Evolutionary conservation across 2,113 vertebrate genomes (phyloP).

Genomic region (Ramphastos sulfuratus): DNA sequence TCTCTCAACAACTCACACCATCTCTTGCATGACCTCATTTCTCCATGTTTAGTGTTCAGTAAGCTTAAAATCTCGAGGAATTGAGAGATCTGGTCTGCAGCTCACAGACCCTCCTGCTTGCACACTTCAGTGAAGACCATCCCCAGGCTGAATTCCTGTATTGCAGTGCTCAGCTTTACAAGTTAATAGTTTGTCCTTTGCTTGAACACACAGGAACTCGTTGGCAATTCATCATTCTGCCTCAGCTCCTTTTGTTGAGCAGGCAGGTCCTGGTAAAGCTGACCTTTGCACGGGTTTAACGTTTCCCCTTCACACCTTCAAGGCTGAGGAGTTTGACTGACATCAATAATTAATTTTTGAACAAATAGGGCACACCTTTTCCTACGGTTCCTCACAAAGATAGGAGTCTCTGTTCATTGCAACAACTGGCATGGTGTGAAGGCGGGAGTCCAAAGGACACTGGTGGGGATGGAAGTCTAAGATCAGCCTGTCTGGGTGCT

Average conservation of each 20-base stretch:
- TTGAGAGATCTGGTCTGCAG: neutral
- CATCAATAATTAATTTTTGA: constrained; percentile 57
- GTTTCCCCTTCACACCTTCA: constrained; percentile 46
- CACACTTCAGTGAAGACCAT: neutral
- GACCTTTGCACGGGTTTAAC: constrained; percentile 34
- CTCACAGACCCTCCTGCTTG: neutral
- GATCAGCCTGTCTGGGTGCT: neutral
- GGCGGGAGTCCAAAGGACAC: constrained; percentile 28
- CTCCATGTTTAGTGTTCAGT: neutral
- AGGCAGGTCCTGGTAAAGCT: neutral
- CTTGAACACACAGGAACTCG: constrained; percentile 32
- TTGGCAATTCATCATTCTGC: constrained; percentile 43
- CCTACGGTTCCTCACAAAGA: neutral
- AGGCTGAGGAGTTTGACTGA: constrained; percentile 20
- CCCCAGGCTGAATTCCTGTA: constrained; percentile 22
- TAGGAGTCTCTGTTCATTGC: neutral
- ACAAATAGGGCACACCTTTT: constrained; percentile 37
- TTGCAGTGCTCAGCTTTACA: constrained; percentile 16
- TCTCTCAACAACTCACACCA: neutral
- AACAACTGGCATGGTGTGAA: neutral
- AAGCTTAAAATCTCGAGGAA: neutral
- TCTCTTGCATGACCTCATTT: neutral
- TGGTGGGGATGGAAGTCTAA: neutral
- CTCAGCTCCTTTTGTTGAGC: constrained; percentile 4
- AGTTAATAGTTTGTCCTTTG: constrained; percentile 42